These are phyloP conservation scores for Phengaris alcon DNA, from an alignment of 2,888 invertebrate species.

Conservation along the genomic window DNA sequence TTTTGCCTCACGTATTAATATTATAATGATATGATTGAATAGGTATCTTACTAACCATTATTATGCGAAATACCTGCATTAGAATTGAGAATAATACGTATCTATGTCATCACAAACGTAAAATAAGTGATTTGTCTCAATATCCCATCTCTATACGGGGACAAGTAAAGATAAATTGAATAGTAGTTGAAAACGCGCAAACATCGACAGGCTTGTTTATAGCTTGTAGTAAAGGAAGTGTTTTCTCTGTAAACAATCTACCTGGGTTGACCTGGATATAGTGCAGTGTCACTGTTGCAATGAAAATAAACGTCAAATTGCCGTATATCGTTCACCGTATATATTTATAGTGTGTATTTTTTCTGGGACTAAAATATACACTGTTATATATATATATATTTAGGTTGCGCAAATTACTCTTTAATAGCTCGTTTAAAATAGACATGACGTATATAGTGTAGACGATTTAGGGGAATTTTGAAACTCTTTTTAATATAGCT, in stretches of 20 bases:
- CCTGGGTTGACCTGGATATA: slow-evolving; percentile 21
- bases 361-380: not conserved
- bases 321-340: not conserved
- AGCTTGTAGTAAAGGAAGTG: slow-evolving; percentile 14
- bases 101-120: too few species aligned
- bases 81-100: too few species aligned
- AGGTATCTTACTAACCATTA: too few species aligned
- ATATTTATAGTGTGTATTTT: not conserved
- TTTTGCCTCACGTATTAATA: too few species aligned
- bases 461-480: too few species aligned
- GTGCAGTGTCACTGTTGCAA: not conserved
- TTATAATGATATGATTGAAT: too few species aligned
- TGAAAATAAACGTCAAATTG: slow-evolving; percentile 6
- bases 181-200: slow-evolving; percentile 2
- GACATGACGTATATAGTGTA: too few species aligned
- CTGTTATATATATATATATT: not conserved
- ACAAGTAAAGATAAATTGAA: slow-evolving; percentile 1
- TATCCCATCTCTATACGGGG: not conserved
- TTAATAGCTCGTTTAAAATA: too few species aligned
- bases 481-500: too few species aligned
- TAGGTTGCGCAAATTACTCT: not conserved
- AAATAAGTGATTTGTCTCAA: too few species aligned
- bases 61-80: too few species aligned
- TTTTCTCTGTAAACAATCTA: slow-evolving; percentile 15
- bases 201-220: slow-evolving; percentile 18